phyloP scores from a whole-genome alignment of 1,140 invertebrate genomes.

The Procambarus clarkii region DNA sequence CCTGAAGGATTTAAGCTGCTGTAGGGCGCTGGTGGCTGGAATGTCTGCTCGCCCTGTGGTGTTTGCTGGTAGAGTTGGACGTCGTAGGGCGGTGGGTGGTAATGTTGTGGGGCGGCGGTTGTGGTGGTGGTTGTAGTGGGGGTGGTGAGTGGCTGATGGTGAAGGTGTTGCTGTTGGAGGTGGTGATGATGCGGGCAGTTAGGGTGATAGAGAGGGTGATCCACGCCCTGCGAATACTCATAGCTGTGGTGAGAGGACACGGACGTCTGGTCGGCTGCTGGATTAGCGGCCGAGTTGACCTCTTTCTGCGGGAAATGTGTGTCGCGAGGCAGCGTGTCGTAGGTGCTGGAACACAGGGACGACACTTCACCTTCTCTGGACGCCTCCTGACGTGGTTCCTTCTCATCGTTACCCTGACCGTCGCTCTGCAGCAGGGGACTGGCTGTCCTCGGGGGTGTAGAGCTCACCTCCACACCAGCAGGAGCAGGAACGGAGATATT shows the following conservation, averaged over 20 bases:
- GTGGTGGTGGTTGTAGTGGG: slow-evolving; percentile 2
- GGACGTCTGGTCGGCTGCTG: slow-evolving; percentile 17
- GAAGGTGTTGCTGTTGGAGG: slow-evolving; percentile 15
- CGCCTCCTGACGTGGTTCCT: not conserved
- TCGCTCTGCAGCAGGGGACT: not conserved
- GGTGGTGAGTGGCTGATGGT: not conserved
- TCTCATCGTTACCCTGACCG: not conserved
- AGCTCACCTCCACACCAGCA: not conserved
- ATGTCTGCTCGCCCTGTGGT: not conserved
- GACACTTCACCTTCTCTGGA: not conserved
- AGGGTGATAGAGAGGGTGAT: slow-evolving; percentile 15
- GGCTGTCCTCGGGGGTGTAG: not conserved
- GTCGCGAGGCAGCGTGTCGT: slow-evolving; percentile 8
- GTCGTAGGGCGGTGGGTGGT: not conserved
- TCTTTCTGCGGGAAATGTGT: not conserved
- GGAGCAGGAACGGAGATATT: not conserved
- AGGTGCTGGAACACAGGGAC: slow-evolving; percentile 8
- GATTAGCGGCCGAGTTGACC: not conserved
- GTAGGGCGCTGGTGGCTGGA: slow-evolving; percentile 19
- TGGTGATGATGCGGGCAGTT: slow-evolving; percentile 35
- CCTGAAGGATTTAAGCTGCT: slow-evolving; percentile 37
- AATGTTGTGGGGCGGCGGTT: not conserved
- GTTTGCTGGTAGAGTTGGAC: not conserved
- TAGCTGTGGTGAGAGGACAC: slow-evolving; percentile 43
- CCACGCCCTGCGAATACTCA: slow-evolving; percentile 19